These are phyloP conservation scores for Chionodraco myersi DNA, from an alignment of 2,113 vertebrate species.

Conservation along the genomic window DNA sequence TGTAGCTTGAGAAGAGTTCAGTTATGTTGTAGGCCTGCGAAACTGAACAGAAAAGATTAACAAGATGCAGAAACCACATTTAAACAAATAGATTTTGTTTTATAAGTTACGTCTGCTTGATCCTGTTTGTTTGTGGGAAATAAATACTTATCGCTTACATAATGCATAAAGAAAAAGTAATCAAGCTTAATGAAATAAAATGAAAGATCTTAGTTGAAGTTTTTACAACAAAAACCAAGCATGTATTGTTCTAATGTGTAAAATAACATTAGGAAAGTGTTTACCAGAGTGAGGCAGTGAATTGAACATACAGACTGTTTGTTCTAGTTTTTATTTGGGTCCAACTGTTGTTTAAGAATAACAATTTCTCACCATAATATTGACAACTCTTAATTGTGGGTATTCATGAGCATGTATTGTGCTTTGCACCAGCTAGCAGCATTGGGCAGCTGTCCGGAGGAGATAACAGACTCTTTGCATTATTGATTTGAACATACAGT, in stretches of 20 bases:
- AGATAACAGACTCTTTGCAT: constrained; percentile 59
- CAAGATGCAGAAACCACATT: background rate
- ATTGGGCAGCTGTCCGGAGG: constrained; percentile 55
- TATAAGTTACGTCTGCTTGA: background rate
- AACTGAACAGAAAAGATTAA: background rate
- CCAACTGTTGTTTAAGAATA: constrained; percentile 36
- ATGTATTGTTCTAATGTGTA: background rate
- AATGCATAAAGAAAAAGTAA: background rate
- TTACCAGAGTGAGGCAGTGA: constrained; percentile 32
- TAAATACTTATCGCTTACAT: background rate
- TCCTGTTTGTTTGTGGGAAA: background rate
- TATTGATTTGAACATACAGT: constrained; percentile 54
- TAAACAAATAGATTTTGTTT: constrained; percentile 4
- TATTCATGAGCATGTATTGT: constrained; percentile 58
- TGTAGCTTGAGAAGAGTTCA: background rate
- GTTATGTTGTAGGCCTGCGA: background rate
- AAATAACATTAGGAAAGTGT: constrained; percentile 14
- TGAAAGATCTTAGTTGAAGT: background rate
- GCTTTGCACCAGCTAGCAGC: constrained; percentile 66
- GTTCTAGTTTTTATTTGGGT: constrained; percentile 66
- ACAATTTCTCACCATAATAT: constrained; percentile 47
- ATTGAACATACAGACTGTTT: constrained; percentile 39
- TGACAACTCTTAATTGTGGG: constrained; percentile 39
- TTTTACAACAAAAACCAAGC: background rate
- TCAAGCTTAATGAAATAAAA: background rate